Evolutionary conservation across 2,888 invertebrate genomes (phyloP).

Genomic region (Punctoribates punctum): DNA sequence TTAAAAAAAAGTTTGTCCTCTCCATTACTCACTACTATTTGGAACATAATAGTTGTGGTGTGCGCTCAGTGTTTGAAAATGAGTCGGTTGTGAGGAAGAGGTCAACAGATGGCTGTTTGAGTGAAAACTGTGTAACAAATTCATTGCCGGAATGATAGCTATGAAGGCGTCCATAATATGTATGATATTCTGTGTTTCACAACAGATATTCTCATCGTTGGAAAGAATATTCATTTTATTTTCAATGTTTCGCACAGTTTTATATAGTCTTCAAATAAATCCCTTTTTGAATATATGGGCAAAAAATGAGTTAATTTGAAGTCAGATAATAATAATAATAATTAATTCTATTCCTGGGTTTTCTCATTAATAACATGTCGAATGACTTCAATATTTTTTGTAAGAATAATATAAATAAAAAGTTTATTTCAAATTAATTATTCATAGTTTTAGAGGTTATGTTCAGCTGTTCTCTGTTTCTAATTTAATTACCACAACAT

Average conservation of each 20-base stretch:
- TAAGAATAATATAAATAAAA: background rate
- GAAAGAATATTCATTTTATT: constrained; percentile 4
- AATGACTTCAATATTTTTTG: constrained; percentile 19
- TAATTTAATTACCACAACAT: background rate
- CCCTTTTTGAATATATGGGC: background rate
- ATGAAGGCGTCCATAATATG: background rate
- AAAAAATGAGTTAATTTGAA: constrained; percentile 6
- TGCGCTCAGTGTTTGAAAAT: too few species aligned
- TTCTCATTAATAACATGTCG: constrained; percentile 8
- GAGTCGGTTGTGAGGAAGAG: too few species aligned
- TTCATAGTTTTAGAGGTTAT: constrained; percentile 8
- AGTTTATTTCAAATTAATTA: background rate
- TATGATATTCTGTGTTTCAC: background rate
- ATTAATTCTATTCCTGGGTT: background rate
- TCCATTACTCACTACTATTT: too few species aligned
- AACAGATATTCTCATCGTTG: background rate
- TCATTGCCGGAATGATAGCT: background rate
- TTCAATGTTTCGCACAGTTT: constrained; percentile 9
- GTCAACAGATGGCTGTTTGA: too few species aligned
- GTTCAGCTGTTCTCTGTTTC: background rate
- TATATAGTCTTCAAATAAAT: background rate
- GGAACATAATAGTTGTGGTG: too few species aligned
- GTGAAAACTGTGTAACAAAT: too few species aligned
- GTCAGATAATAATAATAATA: background rate
- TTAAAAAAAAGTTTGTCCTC: too few species aligned